Evolutionary conservation across 1,140 invertebrate genomes (phyloP).

Genomic region (Drosophila eugracilis): DNA sequence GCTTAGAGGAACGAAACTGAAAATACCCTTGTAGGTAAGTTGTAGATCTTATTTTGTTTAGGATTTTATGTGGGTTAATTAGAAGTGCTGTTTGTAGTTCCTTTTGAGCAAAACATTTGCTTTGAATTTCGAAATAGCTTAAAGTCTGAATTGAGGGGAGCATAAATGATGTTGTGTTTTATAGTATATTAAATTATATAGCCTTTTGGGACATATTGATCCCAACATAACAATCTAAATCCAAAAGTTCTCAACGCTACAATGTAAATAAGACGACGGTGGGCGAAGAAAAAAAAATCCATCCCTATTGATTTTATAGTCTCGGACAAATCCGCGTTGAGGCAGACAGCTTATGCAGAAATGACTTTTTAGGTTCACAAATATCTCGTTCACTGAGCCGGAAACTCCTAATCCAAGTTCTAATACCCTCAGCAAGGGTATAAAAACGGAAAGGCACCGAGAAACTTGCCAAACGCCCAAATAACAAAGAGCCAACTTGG

Average conservation of each 20-base stretch:
- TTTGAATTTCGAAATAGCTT: too few relatives aligned
- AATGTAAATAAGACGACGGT: constrained; percentile 15
- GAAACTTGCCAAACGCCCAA: constrained; percentile 50
- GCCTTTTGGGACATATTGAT: neutral
- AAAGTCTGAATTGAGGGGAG: too few relatives aligned
- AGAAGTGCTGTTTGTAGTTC: too few relatives aligned
- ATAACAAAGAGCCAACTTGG: constrained; percentile 59
- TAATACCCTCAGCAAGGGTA: constrained; percentile 43
- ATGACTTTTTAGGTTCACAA: constrained; percentile 41
- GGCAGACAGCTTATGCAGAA: constrained; percentile 45
- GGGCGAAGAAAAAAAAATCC: constrained; percentile 22
- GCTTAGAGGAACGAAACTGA: constrained; percentile 6
- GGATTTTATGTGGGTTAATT: too few relatives aligned
- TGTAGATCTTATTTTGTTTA: too few relatives aligned
- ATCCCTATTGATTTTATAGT: constrained; percentile 41
- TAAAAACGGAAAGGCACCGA: constrained; percentile 40
- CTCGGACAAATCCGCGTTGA: constrained; percentile 42
- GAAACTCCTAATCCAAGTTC: constrained; percentile 49
- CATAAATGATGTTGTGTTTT: neutral
- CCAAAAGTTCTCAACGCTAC: neutral
- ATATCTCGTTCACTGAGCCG: constrained; percentile 42
- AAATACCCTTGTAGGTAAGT: constrained; percentile 24
- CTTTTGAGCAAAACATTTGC: too few relatives aligned
- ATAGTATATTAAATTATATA: neutral
- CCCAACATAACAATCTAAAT: neutral